Base-by-base conservation (phyloP, 2,797 vertebrate genomes). In the Pseudotriccus pelzelni region DNA sequence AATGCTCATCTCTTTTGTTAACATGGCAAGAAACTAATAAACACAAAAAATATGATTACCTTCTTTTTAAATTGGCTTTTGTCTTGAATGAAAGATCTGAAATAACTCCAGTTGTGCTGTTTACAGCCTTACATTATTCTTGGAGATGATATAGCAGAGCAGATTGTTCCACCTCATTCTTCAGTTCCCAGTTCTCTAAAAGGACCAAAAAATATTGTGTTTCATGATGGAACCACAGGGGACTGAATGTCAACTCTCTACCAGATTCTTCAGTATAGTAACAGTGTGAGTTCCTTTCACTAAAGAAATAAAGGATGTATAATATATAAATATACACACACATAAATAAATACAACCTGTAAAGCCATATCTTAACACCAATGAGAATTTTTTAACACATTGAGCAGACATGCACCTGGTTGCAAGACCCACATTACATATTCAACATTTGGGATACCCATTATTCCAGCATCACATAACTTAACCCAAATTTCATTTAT, bases 401-500 rank as follows among this genome's bases (percentile, higher is more conserved):
- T 5, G 1, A 76, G 30, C 69, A 64, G 83, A 30, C n/a, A 25
- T 1, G 25, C 67, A 60, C 32, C 63, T 81, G 79, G 44, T 6
- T 21, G 22, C 25, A 36, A 69, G 70, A 25, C 37, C 32, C 49
- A 46, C 7, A 4, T 13, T 13, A 25, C 21, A 25, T 0, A 0
- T 37, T 52, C 41, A 43, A 7, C 44, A 68, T 80, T 89, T 87
- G 62, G 75, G 19, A 55, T 84, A 58, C 84, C 68, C 36, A 25
- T 74, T 72, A 67, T 14, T 24, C 30, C 55, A 73, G 52, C 24
- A 6, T 12, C n/a, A n/a, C n/a, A 58, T 3, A 88, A 7, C 36
- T 43, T 25, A 67, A 74, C 7, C 22, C 30, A 3, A 75, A 68
- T 69, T 59, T 80, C 4, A 2, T 64, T 92, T 87, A 52, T 13